A percentile compares a stretch with the other conserved stretches of the same genome.
Conservation (phyloP, 1,140 invertebrate species). For the Leptinotarsa defecta region DNA sequence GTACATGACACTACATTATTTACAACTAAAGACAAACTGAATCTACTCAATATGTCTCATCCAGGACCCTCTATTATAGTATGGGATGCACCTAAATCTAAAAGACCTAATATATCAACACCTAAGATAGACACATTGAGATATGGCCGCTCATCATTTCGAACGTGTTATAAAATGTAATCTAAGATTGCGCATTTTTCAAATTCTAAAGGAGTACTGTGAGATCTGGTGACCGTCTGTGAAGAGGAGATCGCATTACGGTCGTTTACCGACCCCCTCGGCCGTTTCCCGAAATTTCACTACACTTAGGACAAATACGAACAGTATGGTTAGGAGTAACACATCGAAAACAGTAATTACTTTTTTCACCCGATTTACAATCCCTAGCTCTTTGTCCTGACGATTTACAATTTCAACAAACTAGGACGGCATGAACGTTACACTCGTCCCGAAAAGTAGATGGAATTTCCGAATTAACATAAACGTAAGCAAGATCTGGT, state of each 20-base stretch:
- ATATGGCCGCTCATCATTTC: too few relatives aligned
- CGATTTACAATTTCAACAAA: neutral
- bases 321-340: too few relatives aligned
- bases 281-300: neutral
- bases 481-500: slow-evolving; percentile 13
- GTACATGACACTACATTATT: neutral
- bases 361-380: too few relatives aligned
- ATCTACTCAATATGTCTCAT: neutral
- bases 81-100: neutral
- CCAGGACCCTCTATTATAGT: neutral
- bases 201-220: neutral
- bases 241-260: neutral
- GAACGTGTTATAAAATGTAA: too few relatives aligned
- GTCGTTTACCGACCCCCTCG: neutral
- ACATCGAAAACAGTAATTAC: too few relatives aligned
- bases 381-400: too few relatives aligned
- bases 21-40: neutral
- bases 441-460: neutral
- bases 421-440: too few relatives aligned
- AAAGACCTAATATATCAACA: neutral
- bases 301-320: neutral
- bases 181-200: neutral
- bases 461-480: neutral
- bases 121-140: slow-evolving; percentile 41
- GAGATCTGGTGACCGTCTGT: neutral